Conservation (phyloP, 2,113 vertebrate species). For the Rostratula benghalensis region DNA sequence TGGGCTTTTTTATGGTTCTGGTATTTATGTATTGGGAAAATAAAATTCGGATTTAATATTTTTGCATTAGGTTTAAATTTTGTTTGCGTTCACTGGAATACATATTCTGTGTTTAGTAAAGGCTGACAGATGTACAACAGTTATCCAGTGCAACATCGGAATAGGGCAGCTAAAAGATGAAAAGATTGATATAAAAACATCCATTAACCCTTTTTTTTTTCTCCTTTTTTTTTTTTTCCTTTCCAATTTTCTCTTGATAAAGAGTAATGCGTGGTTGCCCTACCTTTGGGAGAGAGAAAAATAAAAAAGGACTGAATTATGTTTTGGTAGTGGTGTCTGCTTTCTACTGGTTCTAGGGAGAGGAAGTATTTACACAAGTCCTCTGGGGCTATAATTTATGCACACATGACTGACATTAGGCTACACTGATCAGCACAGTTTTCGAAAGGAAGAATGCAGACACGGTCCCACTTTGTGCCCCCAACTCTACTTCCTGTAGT, state of each 20-base stretch:
- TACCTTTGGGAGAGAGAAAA: not conserved
- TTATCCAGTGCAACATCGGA: not conserved
- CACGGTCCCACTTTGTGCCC: not conserved
- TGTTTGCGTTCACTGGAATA: not conserved
- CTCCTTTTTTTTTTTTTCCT: not conserved
- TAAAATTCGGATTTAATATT: not conserved
- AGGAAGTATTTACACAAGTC: not conserved
- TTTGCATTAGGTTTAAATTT: not conserved
- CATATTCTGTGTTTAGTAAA: not conserved
- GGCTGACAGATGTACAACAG: not conserved
- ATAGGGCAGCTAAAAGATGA: not conserved
- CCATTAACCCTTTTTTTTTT: not conserved
- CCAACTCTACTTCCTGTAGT: not conserved
- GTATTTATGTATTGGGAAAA: not conserved
- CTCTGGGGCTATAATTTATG: slow-evolving; percentile 10
- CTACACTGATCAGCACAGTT: not conserved
- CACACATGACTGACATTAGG: not conserved
- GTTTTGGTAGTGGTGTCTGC: not conserved
- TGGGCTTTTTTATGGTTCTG: not conserved
- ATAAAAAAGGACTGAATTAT: not conserved
- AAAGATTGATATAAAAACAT: not conserved
- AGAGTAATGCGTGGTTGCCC: not conserved
- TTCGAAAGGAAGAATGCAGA: not conserved
- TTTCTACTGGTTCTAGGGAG: slow-evolving; percentile 8
- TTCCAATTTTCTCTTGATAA: not conserved